Conservation (phyloP, 2,113 vertebrate species). For the Tachuris rubrigastra region DNA sequence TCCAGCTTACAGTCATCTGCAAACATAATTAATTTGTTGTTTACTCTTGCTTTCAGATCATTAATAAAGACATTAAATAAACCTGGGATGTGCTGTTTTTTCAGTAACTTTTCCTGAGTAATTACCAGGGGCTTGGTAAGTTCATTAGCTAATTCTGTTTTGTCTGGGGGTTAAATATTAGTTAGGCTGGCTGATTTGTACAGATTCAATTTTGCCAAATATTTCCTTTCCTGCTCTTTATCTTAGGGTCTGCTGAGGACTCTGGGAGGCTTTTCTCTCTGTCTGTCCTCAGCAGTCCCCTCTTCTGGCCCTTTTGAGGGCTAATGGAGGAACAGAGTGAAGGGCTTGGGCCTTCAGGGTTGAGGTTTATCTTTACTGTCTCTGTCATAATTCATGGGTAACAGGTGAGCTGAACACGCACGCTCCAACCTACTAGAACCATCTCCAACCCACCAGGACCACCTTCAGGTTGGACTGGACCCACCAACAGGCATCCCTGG, state of each 20-base stretch:
- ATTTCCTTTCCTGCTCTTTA: constrained; percentile 28
- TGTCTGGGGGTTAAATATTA: constrained; percentile 41
- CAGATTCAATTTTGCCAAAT: constrained; percentile 26
- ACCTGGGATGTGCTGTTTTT: constrained; percentile 7
- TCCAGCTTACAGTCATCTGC: constrained; percentile 38
- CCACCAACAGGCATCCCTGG: background rate
- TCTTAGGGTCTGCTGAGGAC: background rate
- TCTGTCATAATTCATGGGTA: rapidly evolving
- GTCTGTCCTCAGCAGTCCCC: background rate
- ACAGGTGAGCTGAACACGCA: background rate
- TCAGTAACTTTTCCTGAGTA: constrained; percentile 42
- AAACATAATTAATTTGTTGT: constrained; percentile 72
- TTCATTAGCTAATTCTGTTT: constrained; percentile 63
- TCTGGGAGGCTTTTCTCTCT: background rate
- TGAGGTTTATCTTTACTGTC: background rate
- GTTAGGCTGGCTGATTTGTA: background rate
- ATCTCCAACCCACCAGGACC: background rate
- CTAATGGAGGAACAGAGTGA: background rate
- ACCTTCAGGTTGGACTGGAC: background rate
- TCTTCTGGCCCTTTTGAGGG: background rate
- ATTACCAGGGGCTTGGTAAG: constrained; percentile 29
- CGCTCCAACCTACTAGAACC: background rate
- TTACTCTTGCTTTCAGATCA: constrained; percentile 71
- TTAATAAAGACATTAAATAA: constrained; percentile 74
- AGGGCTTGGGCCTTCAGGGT: background rate